Evolutionary conservation across 2,797 vertebrate genomes (phyloP).

Genomic region (Prionace glauca): DNA sequence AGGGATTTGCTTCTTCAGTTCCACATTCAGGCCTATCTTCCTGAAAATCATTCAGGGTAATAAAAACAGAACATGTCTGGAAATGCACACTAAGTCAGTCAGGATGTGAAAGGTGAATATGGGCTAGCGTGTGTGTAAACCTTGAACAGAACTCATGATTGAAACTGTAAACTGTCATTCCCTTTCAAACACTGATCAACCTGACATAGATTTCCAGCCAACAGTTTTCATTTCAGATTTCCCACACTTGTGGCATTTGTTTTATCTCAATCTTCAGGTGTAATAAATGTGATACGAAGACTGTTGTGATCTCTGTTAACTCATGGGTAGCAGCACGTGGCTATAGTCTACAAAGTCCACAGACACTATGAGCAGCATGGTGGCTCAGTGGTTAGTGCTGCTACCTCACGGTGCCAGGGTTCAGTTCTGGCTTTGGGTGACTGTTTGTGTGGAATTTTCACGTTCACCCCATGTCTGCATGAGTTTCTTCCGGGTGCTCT

Average conservation of each 20-base stretch:
- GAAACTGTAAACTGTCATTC: background rate
- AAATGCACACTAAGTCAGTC: background rate
- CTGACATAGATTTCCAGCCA: background rate
- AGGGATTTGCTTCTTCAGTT: background rate
- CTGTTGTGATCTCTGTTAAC: too few relatives aligned
- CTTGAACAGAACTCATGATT: background rate
- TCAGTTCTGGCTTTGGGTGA: too few relatives aligned
- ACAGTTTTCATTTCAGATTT: background rate
- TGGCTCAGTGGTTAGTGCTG: too few relatives aligned
- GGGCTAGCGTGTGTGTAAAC: background rate
- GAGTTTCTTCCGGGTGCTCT: too few relatives aligned
- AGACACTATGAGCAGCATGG: background rate
- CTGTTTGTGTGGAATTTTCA: too few relatives aligned
- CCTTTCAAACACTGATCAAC: background rate
- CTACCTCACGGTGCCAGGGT: too few relatives aligned
- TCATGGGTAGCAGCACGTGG: background rate
- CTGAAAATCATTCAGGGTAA: background rate
- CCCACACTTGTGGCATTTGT: background rate
- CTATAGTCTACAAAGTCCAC: background rate
- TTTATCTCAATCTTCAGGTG: background rate
- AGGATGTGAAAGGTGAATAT: conserved; percentile 4
- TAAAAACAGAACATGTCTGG: background rate
- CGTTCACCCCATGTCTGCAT: too few relatives aligned
- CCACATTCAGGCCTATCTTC: background rate
- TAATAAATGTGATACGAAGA: background rate